These are phyloP conservation scores for Petrophora chlorosata DNA, from an alignment of 2,888 invertebrate genomes.

Conservation along the genomic window DNA sequence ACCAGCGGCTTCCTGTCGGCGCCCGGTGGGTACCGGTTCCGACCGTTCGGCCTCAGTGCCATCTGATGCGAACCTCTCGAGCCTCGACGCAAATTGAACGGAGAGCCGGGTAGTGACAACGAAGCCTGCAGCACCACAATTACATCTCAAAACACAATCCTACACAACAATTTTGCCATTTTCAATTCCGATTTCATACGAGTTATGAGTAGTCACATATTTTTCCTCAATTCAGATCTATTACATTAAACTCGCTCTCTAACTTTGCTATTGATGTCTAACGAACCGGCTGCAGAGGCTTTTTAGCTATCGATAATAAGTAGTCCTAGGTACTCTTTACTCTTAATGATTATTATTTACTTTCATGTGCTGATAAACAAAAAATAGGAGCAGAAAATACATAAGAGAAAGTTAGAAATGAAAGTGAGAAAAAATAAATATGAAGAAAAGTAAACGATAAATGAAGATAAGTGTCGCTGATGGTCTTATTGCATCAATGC, in stretches of 20 bases:
- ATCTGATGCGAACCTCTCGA: slow-evolving; percentile 97
- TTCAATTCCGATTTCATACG: slow-evolving; percentile 22
- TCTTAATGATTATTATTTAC: slow-evolving; percentile 57
- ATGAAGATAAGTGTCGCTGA: slow-evolving; percentile 60
- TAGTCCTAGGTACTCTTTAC: slow-evolving; percentile 43
- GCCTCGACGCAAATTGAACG: slow-evolving; percentile 95
- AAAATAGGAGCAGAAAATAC: slow-evolving; percentile 54
- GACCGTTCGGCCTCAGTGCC: slow-evolving; percentile 91
- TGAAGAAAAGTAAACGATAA: slow-evolving; percentile 56
- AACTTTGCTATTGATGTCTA: slow-evolving; percentile 41
- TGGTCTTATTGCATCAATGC: slow-evolving; percentile 64
- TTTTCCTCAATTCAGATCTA: slow-evolving; percentile 80
- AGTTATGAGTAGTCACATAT: slow-evolving; percentile 38
- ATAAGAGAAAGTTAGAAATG: slow-evolving; percentile 36
- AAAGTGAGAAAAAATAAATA: slow-evolving; percentile 42
- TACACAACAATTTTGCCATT: slow-evolving; percentile 13
- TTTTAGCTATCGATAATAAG: slow-evolving; percentile 42
- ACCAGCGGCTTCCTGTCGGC: slow-evolving; percentile 97
- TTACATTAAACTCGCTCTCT: slow-evolving; percentile 49
- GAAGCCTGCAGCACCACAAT: slow-evolving; percentile 89
- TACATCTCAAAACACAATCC: slow-evolving; percentile 40
- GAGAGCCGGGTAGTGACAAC: slow-evolving; percentile 98
- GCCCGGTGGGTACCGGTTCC: slow-evolving; percentile 91
- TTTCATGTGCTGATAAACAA: slow-evolving; percentile 84
- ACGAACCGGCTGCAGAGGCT: slow-evolving; percentile 74